Conservation (phyloP, 2,888 invertebrate genomes). For the Stenotaenia linearis region DNA sequence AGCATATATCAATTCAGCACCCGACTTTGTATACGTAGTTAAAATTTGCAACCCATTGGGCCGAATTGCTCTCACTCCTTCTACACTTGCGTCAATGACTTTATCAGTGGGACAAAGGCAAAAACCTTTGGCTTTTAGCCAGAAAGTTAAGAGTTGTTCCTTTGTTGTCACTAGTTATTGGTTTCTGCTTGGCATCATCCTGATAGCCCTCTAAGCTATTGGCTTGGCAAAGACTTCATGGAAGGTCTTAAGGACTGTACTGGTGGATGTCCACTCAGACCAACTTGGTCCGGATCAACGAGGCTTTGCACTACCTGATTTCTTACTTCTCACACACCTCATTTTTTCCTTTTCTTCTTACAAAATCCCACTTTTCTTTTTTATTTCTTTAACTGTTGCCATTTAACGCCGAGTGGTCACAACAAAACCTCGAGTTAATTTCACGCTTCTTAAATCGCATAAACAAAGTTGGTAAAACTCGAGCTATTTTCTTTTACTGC, state of each 20-base stretch:
- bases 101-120: neutral
- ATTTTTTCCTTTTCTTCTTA: neutral
- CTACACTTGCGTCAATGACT: neutral
- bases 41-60: neutral
- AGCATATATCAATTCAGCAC: neutral
- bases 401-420: slow-evolving; percentile 2
- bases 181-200: slow-evolving; percentile 19
- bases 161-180: slow-evolving; percentile 14
- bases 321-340: neutral
- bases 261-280: neutral
- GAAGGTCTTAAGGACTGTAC: neutral
- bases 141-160: slow-evolving; percentile 6
- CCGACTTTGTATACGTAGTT: neutral
- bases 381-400: neutral
- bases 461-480: neutral
- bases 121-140: slow-evolving; percentile 17
- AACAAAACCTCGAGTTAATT: neutral
- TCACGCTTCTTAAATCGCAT: slow-evolving; percentile 1
- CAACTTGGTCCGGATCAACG: slow-evolving; percentile 1
- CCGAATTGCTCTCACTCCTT: neutral
- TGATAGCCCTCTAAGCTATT: slow-evolving; percentile 15
- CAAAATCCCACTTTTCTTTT: neutral
- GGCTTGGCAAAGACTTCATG: neutral
- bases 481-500: neutral
- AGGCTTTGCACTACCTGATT: neutral